Percentiles rank a stretch among this genome's conserved stretches.
These are phyloP conservation scores for Apoda limacodes DNA, from an alignment of 2,888 invertebrate genomes.

Conservation along the genomic window DNA sequence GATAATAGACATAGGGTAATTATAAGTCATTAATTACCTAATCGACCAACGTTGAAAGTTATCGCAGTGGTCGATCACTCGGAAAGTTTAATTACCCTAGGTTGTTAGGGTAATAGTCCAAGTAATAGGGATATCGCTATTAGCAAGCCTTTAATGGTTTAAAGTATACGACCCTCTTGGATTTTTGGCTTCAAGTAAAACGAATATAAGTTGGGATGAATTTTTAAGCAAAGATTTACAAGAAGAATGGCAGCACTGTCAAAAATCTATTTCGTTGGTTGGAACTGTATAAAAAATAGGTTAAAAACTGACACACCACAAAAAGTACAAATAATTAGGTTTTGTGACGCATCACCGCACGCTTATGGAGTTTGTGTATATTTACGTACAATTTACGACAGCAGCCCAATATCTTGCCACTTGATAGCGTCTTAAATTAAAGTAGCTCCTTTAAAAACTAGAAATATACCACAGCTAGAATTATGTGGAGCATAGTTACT, in stretches of 20 bases:
- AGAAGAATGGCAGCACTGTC: conserved; percentile 1
- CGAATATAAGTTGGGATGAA: conserved; percentile 4
- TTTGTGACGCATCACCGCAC: conserved; percentile 6
- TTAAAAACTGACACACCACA: conserved; percentile 7
- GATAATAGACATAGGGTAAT: no score
- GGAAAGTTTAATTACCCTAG: no score
- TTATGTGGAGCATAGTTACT: conserved; percentile 1
- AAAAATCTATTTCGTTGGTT: neutral
- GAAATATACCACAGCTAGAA: conserved; percentile 2
- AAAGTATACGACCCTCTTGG: conserved; percentile 11
- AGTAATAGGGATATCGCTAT: no score
- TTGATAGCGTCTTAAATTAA: conserved; percentile 5
- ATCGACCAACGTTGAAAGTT: no score
- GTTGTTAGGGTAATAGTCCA: no score
- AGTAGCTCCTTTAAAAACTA: conserved; percentile 4
- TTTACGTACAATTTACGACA: conserved; percentile 4
- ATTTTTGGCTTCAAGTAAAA: conserved; percentile 6
- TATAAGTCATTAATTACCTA: no score
- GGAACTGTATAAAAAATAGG: conserved; percentile 5
- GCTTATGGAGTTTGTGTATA: conserved; percentile 10
- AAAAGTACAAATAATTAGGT: conserved; percentile 5
- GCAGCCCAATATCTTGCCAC: conserved; percentile 1
- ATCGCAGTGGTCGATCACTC: no score
- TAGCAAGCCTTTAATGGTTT: no score
- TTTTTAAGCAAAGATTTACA: neutral